Conservation (phyloP, 2,797 vertebrate species). For the Argentina silus region DNA sequence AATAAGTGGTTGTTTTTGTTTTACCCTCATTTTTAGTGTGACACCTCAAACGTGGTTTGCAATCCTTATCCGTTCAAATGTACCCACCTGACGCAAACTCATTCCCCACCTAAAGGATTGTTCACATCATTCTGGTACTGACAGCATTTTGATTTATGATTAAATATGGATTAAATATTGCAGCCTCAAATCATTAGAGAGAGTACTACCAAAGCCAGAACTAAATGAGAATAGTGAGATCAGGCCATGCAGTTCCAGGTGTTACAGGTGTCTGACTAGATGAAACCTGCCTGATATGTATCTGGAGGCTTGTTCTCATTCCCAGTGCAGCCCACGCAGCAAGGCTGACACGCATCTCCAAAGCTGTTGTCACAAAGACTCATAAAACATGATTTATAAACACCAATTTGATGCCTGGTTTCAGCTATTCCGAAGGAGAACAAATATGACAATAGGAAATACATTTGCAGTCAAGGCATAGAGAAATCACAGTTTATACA, state of each 20-base stretch:
- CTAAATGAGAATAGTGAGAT: no score
- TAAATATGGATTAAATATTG: neutral
- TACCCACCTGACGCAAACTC: neutral
- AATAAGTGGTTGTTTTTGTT: neutral
- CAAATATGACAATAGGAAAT: no score
- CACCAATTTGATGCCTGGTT: neutral
- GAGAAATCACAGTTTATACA: no score
- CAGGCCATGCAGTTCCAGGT: neutral
- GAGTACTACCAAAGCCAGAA: neutral
- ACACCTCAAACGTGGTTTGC: neutral
- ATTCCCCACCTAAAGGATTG: neutral
- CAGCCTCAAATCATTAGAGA: neutral
- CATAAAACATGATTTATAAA: neutral
- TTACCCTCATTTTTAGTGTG: neutral
- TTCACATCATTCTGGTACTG: neutral
- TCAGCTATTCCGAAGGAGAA: no score
- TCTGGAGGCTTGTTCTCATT: neutral
- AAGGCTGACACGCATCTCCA: neutral
- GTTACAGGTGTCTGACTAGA: neutral
- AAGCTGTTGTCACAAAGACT: neutral
- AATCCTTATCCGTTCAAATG: neutral
- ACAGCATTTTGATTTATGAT: neutral
- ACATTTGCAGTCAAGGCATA: no score
- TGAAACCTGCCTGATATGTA: constrained; percentile 5
- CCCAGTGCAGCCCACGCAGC: neutral